Evolutionary conservation across 2,113 vertebrate species (phyloP), one percentile per base, ranked within the genome.

Genomic region (Sinosuthora webbiana): DNA sequence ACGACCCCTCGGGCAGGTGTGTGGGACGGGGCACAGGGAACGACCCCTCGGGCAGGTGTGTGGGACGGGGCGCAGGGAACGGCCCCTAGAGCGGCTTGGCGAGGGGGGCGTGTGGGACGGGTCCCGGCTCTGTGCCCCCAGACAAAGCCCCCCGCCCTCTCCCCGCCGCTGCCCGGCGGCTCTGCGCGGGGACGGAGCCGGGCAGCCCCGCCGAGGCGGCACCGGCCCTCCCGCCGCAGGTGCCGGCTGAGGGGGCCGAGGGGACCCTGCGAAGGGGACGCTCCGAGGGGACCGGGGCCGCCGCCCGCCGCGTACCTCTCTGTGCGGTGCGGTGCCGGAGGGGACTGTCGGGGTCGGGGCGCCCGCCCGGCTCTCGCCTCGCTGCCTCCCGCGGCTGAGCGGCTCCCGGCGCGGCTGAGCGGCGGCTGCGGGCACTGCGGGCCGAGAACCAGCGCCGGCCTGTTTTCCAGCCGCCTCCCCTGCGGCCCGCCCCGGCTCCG

Each of bases 391-490:
- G 87, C 91, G 63, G 18, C 93, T 93, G 35, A 76, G 78, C 88
- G 76, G 87, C 93, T 96, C 80, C 84, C 91, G 92, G 85, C 87
- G 76, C 93, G 53, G 90, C 86, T 68, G 75, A 78, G 91, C 78
- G 78, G 83, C 95, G 82, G 81, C 95, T 92, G 76, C 81, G 39
- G 96, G 91, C 84, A 91, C 94, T 92, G 83, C 89, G 95, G 63
- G 87, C 53, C 55, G 59, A 85, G 60, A 91, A 93, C 92, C 96
- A 87, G 95, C 93, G 88, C 92, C 95, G 93, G 92, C 92, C 95
- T 97, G 93, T 90, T 93, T 94, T 91, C 91, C 96, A 89, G 96
- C 95, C 94, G 23, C 95, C 73, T 90, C 94, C 93, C 89, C 88
- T 62, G 73, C 80, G 87, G 89, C 63, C 93, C 88, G 94, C 93